Percentiles rank a stretch among this genome's conserved stretches.
Conservation (phyloP, 2,888 invertebrate genomes). For the Artemia sinica region DNA sequence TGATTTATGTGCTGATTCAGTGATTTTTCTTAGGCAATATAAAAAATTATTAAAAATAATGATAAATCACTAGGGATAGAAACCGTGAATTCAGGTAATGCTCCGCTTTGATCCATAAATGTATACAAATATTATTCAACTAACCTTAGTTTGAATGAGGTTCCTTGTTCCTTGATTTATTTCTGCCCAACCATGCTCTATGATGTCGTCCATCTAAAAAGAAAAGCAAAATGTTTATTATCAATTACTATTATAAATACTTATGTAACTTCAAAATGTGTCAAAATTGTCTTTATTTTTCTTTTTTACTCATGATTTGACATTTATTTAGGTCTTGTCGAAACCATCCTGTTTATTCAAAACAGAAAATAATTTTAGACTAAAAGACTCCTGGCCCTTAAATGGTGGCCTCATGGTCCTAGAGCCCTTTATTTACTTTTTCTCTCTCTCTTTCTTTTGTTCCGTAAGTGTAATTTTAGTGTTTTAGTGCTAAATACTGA, state of each 20-base stretch:
- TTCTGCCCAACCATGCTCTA: slow-evolving; percentile 31
- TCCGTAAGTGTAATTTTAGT: no score
- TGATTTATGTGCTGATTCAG: no score
- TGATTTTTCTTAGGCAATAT: no score
- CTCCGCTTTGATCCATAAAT: no score
- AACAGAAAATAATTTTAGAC: not conserved
- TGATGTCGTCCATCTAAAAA: slow-evolving; percentile 30
- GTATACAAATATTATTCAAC: slow-evolving; percentile 15
- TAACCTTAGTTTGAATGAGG: slow-evolving; percentile 31
- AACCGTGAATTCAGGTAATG: no score
- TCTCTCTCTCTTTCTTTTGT: no score
- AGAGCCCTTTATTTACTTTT: not conserved
- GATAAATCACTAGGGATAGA: no score
- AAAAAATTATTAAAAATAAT: no score
- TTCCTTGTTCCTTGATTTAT: slow-evolving; percentile 32
- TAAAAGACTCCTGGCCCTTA: not conserved
- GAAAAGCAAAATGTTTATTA: not conserved
- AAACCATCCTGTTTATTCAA: not conserved
- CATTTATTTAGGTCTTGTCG: not conserved
- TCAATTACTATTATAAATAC: not conserved
- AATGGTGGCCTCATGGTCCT: not conserved
- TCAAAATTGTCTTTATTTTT: not conserved
- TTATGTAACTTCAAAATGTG: not conserved
- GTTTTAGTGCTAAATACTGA: no score
- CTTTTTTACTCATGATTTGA: not conserved